These are phyloP conservation scores for Equus przewalskii DNA, from an alignment of 2,113 vertebrate genomes.

Conservation along the genomic window DNA sequence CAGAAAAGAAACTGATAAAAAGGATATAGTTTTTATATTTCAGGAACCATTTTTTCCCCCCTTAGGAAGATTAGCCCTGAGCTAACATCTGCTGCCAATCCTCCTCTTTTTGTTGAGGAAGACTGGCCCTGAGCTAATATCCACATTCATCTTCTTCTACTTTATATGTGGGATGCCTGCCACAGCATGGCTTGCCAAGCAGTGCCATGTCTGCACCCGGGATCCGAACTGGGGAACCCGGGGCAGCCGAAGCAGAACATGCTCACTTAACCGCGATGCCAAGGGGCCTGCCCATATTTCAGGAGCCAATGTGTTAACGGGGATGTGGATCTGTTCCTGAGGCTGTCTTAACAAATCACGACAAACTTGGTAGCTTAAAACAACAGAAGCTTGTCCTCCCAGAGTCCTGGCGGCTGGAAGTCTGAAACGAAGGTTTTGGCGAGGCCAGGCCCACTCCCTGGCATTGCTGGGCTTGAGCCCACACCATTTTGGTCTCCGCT, in stretches of 20 bases:
- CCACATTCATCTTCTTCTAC: too few relatives aligned
- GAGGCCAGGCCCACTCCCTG: not conserved
- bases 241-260: too few relatives aligned
- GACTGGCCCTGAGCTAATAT: too few relatives aligned
- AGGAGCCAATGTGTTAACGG: not conserved
- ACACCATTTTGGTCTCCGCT: not conserved
- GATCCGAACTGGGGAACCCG: too few relatives aligned
- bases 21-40: not conserved
- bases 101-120: too few relatives aligned
- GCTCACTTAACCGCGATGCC: too few relatives aligned
- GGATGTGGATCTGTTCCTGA: not conserved
- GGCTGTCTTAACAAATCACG: not conserved
- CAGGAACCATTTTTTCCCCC: not conserved
- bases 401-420: not conserved
- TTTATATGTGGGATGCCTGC: too few relatives aligned
- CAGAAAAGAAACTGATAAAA: not conserved
- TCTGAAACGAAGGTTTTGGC: not conserved
- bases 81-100: too few relatives aligned
- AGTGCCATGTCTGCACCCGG: too few relatives aligned
- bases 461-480: not conserved
- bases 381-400: not conserved
- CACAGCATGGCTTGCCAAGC: too few relatives aligned
- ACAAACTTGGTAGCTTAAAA: not conserved
- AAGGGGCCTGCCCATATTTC: not conserved
- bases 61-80: too few relatives aligned